These are phyloP conservation scores for Passerina amoena DNA, from an alignment of 2,113 vertebrate species.

Conservation along the genomic window DNA sequence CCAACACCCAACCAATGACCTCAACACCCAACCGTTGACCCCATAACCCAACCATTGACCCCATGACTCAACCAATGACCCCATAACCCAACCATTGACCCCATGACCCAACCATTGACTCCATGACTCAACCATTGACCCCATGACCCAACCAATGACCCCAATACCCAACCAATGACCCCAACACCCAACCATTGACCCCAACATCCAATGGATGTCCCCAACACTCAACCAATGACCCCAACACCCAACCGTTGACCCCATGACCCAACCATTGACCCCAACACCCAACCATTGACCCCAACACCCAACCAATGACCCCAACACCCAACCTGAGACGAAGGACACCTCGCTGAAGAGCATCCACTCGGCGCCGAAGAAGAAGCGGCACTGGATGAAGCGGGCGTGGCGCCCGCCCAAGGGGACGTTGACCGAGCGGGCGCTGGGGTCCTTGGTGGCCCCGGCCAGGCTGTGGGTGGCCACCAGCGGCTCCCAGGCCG, in stretches of 20 bases:
- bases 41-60: neutral
- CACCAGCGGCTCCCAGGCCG: slow-evolving; percentile 78
- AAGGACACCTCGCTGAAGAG: slow-evolving; percentile 94
- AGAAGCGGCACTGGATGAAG: slow-evolving; percentile 87
- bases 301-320: too few relatives aligned
- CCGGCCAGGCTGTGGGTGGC: slow-evolving; percentile 75
- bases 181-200: neutral
- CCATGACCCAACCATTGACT: too few relatives aligned
- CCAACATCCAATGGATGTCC: neutral
- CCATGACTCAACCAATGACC: neutral
- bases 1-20: rapidly evolving
- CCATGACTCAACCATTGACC: too few relatives aligned
- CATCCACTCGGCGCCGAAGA: slow-evolving; percentile 87
- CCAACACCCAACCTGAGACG: too few relatives aligned
- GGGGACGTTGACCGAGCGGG: slow-evolving; percentile 79
- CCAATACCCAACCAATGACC: neutral
- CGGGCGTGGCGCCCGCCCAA: slow-evolving; percentile 76
- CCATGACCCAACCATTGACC: neutral
- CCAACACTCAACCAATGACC: neutral
- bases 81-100: neutral
- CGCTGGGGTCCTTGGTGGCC: slow-evolving; percentile 85
- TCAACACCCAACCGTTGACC: too few relatives aligned
- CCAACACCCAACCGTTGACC: neutral
- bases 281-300: neutral
- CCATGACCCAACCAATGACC: neutral